Evolutionary conservation across 2,888 invertebrate species (phyloP).

Genomic region (Sericinus montela): DNA sequence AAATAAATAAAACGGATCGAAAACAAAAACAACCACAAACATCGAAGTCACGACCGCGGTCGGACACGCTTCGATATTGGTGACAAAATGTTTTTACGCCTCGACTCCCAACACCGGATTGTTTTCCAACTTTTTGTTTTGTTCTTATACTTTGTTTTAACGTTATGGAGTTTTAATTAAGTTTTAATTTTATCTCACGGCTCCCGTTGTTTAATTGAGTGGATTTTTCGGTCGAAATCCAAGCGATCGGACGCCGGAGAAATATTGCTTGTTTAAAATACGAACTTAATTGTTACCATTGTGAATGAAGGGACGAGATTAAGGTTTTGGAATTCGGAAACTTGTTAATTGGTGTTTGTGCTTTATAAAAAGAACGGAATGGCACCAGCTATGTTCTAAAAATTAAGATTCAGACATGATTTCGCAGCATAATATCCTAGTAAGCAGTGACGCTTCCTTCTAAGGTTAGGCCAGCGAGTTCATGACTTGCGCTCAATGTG

Average conservation of each 20-base stretch:
- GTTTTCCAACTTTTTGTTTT: conserved; percentile 31
- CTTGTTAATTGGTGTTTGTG: conserved; percentile 21
- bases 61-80: conserved; percentile 36
- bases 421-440: no score
- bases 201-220: conserved; percentile 58
- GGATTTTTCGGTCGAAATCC: conserved; percentile 46
- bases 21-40: conserved; percentile 21
- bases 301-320: conserved; percentile 9
- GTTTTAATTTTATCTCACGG: conserved; percentile 72
- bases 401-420: no score
- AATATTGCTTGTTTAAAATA: conserved; percentile 35
- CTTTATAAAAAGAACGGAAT: background rate
- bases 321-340: conserved; percentile 19
- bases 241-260: conserved; percentile 36
- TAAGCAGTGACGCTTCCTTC: no score
- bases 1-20: conserved; percentile 18
- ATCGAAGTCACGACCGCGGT: conserved; percentile 33
- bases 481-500: no score
- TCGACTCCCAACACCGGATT: conserved; percentile 29
- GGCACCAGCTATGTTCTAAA: background rate
- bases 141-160: conserved; percentile 17
- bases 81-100: conserved; percentile 65
- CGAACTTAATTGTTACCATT: conserved; percentile 35
- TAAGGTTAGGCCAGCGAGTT: no score
- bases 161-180: conserved; percentile 72